Evolutionary conservation across 2,888 invertebrate species (phyloP).

Genomic region (Phyto melanocephala): DNA sequence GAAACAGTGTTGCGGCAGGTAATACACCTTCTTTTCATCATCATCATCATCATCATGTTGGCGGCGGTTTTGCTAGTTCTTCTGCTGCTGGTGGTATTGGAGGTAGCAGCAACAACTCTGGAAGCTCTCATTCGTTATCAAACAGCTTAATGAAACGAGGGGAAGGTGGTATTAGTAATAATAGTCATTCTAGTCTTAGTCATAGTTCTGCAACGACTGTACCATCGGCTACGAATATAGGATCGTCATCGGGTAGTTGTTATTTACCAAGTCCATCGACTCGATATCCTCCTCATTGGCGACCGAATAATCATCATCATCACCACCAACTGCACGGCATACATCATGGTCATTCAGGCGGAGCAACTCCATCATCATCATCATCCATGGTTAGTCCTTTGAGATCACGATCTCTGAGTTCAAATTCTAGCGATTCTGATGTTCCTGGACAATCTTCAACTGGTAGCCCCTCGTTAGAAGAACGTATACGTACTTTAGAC

Average conservation of each 20-base stretch:
- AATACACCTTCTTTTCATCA: conserved; percentile 64
- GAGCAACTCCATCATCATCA: conserved; percentile 76
- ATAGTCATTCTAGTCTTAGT: conserved; percentile 78
- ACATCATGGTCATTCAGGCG: conserved; percentile 52
- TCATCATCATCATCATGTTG: conserved; percentile 66
- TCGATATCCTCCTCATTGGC: conserved; percentile 72
- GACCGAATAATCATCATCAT: conserved; percentile 70
- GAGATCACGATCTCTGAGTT: conserved; percentile 87
- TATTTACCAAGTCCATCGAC: conserved; percentile 66
- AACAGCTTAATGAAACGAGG: conserved; percentile 69
- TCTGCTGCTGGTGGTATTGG: conserved; percentile 59
- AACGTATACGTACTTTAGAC: conserved; percentile 93
- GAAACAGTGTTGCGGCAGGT: conserved; percentile 66
- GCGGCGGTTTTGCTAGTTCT: conserved; percentile 69
- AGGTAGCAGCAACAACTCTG: conserved; percentile 42
- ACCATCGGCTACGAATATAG: conserved; percentile 68
- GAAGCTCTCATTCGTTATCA: conserved; percentile 67
- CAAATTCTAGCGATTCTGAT: conserved; percentile 85
- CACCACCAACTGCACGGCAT: conserved; percentile 69
- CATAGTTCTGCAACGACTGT: conserved; percentile 67
- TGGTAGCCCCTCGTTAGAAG: conserved; percentile 90
- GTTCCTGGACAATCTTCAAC: conserved; percentile 80
- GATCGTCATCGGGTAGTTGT: conserved; percentile 59
- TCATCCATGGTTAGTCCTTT: conserved; percentile 81
- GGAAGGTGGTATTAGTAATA: conserved; percentile 68